Evolutionary conservation across 2,113 vertebrate genomes (phyloP).

Genomic region (Lichenostomus cassidix): DNA sequence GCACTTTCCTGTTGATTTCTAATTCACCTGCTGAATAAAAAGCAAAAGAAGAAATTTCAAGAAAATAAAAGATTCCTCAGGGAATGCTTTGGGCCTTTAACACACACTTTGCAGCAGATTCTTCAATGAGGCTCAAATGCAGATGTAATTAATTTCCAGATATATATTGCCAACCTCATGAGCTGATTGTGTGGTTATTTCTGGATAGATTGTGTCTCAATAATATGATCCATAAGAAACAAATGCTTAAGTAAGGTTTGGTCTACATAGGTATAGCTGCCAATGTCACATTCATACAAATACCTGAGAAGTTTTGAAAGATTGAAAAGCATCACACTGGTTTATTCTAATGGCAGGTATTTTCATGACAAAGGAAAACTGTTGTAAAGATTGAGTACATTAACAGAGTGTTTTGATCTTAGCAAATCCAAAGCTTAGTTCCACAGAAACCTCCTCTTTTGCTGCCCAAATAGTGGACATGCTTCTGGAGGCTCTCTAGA

Average conservation of each 20-base stretch:
- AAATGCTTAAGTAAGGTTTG: neutral
- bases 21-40: neutral
- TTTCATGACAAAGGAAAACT: neutral
- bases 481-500: neutral
- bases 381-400: neutral
- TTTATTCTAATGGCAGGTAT: neutral
- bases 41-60: neutral
- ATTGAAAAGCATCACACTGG: neutral
- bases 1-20: neutral
- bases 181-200: neutral
- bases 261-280: neutral
- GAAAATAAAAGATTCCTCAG: neutral
- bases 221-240: neutral
- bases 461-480: neutral
- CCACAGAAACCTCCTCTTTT: neutral
- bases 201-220: neutral
- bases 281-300: neutral
- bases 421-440: neutral
- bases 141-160: neutral
- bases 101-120: neutral
- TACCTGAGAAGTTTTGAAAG: neutral
- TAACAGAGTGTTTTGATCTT: neutral
- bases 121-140: neutral
- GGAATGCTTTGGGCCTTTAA: neutral
- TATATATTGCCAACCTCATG: neutral